These are phyloP conservation scores for Sarcophaga subvicina DNA, from an alignment of 2,888 invertebrate species.

Conservation along the genomic window DNA sequence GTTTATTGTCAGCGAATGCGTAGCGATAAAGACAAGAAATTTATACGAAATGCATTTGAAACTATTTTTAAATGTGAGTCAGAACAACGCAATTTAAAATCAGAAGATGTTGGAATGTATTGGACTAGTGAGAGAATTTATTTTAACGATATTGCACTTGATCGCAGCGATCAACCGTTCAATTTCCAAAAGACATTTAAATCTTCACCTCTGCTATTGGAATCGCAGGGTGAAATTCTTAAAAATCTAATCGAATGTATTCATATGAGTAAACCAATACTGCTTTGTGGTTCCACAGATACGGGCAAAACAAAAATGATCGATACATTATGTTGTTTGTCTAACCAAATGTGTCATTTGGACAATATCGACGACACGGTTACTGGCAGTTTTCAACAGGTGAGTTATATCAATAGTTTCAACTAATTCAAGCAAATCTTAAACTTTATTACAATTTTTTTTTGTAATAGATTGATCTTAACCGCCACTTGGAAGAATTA, in stretches of 20 bases:
- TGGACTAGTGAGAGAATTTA: slow-evolving; percentile 84
- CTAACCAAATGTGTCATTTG: slow-evolving; percentile 78
- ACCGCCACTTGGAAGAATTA: slow-evolving; percentile 87
- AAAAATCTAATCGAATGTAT: slow-evolving; percentile 93
- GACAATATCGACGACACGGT: slow-evolving; percentile 82
- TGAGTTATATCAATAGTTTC: slow-evolving; percentile 71
- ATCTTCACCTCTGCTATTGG: slow-evolving; percentile 82
- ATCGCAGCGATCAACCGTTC: slow-evolving; percentile 79
- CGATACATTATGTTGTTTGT: slow-evolving; percentile 78
- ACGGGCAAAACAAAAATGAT: slow-evolving; percentile 81
- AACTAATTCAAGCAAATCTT: background rate
- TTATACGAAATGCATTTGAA: slow-evolving; percentile 84
- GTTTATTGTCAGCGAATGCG: slow-evolving; percentile 95
- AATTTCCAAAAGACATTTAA: slow-evolving; percentile 74
- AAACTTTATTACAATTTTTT: background rate
- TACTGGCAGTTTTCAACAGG: slow-evolving; percentile 97
- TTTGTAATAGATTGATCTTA: slow-evolving; percentile 78
- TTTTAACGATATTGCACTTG: slow-evolving; percentile 86
- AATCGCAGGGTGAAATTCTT: slow-evolving; percentile 86
- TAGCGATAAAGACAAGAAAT: slow-evolving; percentile 88
- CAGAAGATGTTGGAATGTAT: slow-evolving; percentile 84
- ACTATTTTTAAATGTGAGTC: slow-evolving; percentile 82
- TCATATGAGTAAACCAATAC: slow-evolving; percentile 95
- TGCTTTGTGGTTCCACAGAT: slow-evolving; percentile 83
- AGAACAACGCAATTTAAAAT: slow-evolving; percentile 78